Conservation (phyloP, 2,888 invertebrate species). For the Flabesymbios commensalis region DNA sequence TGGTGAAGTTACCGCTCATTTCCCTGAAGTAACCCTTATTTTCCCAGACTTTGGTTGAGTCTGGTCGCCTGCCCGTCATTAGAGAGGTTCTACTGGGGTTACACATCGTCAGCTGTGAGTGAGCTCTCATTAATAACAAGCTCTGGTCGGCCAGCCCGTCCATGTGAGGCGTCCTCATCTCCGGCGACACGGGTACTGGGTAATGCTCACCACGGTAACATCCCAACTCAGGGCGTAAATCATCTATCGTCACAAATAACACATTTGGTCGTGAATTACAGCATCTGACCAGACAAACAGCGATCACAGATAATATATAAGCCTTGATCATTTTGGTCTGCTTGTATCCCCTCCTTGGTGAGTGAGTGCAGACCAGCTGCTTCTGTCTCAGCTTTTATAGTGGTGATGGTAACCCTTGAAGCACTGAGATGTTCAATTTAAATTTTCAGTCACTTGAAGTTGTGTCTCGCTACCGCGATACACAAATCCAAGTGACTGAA, state of each 20-base stretch:
- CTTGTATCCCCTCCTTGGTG: too few species aligned
- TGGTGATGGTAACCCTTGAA: too few species aligned
- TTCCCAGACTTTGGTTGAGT: conserved; percentile 27
- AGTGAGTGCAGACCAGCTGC: too few species aligned
- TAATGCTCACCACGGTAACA: conserved; percentile 26
- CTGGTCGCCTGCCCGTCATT: conserved; percentile 23
- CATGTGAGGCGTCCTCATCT: conserved; percentile 35
- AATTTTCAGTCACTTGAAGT: too few species aligned
- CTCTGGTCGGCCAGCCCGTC: conserved; percentile 34
- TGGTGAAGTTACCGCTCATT: conserved; percentile 24
- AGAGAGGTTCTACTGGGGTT: conserved; percentile 23
- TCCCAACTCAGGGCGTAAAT: conserved; percentile 27
- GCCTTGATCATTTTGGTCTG: too few species aligned
- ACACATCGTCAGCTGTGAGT: conserved; percentile 27
- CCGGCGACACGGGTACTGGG: conserved; percentile 28
- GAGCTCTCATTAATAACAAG: conserved; percentile 33
- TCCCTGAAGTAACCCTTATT: conserved; percentile 16
- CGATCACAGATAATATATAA: too few species aligned
- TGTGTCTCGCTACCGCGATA: too few species aligned
- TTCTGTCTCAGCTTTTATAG: too few species aligned
- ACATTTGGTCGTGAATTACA: too few species aligned
- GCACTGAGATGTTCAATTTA: too few species aligned
- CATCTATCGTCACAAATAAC: conserved; percentile 18
- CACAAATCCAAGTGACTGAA: too few species aligned
- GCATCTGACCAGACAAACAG: too few species aligned